Base-by-base conservation (phyloP, 2,888 invertebrate species). In the Tetrapedia diversipes region DNA sequence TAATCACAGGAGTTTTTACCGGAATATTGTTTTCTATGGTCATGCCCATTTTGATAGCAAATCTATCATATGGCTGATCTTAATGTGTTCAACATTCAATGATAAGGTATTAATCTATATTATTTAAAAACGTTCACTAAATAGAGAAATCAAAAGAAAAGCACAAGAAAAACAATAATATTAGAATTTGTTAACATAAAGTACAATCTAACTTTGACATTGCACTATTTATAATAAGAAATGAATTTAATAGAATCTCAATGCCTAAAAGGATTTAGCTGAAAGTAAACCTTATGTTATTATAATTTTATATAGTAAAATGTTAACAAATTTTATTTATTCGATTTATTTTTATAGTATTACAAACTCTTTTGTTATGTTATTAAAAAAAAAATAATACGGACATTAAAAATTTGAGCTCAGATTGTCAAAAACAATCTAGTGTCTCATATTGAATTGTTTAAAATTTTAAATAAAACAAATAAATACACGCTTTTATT, bases 1-100 rank as follows among this genome's bases (percentile, higher is more conserved):
- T 99, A 1, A 96, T 99, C 39, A 95, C 97, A 0, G 99, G 99
- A 53, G 96, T 99, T 59, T 95, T 97, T 75, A 88, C 92, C 10
- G 99, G 99, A n/a, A 95, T 99, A 74, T 89, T 94, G 78, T 95
- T 96, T 90, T 95, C 97, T 0, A 94, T 95, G 84, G 87, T 95
- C 49, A 94, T 95, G 92, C 96, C 97, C 19, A 90, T 92, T 82
- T 86, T 96, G 27, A 94, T 95, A 29, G 86, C 87, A 47, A 89
- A 91, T 77, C 89, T 92, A 32, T 69, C 77, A 22, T 82, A 88
- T 61, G 80, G 74, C 57, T 85, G 70, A 75, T 75, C 64, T 59
- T 75, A 68, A 78, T 66, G 14, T 22, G 14, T 43, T 19, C n/a
- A 59, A 8, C 16, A 16, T 56, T 66, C 29, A 54, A 19, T 49